These are phyloP conservation scores for Polypterus bichir DNA, from an alignment of 2,113 vertebrate species.

Conservation along the genomic window DNA sequence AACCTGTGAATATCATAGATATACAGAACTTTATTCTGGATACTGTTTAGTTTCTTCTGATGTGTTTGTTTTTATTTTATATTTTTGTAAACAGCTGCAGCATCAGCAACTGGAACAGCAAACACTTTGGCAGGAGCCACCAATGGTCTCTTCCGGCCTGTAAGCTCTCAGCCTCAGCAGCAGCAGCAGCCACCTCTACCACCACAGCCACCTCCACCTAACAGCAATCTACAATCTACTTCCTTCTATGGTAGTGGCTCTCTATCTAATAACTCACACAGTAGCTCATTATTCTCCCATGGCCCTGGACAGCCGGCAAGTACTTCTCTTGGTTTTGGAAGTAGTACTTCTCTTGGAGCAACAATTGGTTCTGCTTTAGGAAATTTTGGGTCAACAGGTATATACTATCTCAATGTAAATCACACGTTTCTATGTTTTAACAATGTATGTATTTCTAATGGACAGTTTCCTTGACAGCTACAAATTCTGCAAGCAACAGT, in stretches of 20 bases:
- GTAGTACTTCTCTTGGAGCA: conserved; percentile 74
- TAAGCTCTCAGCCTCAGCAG: conserved; percentile 55
- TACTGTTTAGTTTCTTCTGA: neutral
- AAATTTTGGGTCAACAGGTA: conserved; percentile 88
- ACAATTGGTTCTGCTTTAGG: conserved; percentile 85
- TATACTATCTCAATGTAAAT: conserved; percentile 29
- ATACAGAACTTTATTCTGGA: neutral
- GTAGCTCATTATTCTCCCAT: conserved; percentile 89
- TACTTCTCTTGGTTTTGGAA: conserved; percentile 85
- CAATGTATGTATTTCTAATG: too few relatives aligned
- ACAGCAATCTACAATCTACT: conserved; percentile 72
- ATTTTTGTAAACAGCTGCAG: conserved; percentile 61
- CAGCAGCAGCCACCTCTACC: conserved; percentile 48
- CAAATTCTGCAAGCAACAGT: conserved; percentile 87
- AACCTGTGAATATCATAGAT: too few relatives aligned
- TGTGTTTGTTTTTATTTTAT: neutral
- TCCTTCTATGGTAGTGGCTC: conserved; percentile 86
- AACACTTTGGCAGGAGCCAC: conserved; percentile 78
- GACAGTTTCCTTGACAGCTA: conserved; percentile 63
- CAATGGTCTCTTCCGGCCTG: conserved; percentile 81
- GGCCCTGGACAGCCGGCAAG: conserved; percentile 67
- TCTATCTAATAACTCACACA: conserved; percentile 78
- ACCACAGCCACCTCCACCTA: conserved; percentile 69
- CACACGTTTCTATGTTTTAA: conserved; percentile 8
- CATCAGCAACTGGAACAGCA: conserved; percentile 76